These are phyloP conservation scores for Cerastoderma edule DNA, from an alignment of 2,888 invertebrate species.

Conservation along the genomic window DNA sequence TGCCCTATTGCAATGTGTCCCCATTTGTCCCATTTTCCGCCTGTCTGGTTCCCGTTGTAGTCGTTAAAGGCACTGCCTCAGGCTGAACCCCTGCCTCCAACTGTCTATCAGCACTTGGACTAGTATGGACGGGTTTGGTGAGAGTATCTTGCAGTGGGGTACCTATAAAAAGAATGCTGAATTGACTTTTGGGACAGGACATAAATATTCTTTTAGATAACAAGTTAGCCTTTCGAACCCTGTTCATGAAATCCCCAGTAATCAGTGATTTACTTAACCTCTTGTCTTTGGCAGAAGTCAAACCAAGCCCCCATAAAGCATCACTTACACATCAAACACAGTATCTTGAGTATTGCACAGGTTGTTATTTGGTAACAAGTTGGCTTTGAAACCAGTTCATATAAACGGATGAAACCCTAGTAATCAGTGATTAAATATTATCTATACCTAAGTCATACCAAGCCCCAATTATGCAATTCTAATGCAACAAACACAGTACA, in stretches of 20 bases:
- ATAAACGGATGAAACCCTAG: not conserved
- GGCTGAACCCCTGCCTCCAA: not conserved
- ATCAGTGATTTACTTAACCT: not conserved
- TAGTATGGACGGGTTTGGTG: not conserved
- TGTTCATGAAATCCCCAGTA: not conserved
- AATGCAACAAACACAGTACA: not conserved
- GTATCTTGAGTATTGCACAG: too few species aligned
- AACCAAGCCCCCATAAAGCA: not conserved
- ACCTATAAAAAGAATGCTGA: slow-evolving; percentile 20
- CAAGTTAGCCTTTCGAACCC: not conserved
- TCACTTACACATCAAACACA: not conserved
- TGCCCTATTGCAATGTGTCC: too few species aligned
- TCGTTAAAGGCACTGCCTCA: slow-evolving; percentile 25
- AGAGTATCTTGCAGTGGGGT: slow-evolving; percentile 26
- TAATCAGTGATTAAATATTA: not conserved
- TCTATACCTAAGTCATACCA: not conserved
- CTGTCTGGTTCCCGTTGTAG: too few species aligned
- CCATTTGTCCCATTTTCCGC: too few species aligned
- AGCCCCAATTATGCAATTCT: not conserved
- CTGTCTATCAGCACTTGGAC: not conserved
- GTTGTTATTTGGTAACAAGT: too few species aligned
- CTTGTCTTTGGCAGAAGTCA: not conserved
- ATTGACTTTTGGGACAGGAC: not conserved
- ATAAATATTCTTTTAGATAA: not conserved
- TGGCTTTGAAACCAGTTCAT: too few species aligned